These are phyloP conservation scores for Bhutanitis thaidina DNA, from an alignment of 2,888 invertebrate species.

Conservation along the genomic window DNA sequence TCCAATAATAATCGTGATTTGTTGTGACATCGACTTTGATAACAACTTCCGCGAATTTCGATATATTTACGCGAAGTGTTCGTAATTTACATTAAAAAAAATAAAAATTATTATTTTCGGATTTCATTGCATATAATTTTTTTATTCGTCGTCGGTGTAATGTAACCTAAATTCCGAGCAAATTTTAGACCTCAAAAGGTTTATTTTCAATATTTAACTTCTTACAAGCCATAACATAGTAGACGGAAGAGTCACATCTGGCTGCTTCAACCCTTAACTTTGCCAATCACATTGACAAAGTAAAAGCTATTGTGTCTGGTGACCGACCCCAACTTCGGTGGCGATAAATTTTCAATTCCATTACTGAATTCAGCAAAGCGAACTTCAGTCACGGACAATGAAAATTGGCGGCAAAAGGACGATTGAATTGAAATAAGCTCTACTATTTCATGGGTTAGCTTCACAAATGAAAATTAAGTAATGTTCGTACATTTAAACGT, in stretches of 20 bases:
- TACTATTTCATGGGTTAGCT: neutral
- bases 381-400: constrained; percentile 1
- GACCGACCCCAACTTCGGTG: constrained; percentile 1
- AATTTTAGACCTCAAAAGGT: neutral
- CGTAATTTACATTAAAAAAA: too few species aligned
- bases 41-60: too few species aligned
- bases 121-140: too few species aligned
- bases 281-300: constrained; percentile 6
- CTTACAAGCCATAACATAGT: neutral
- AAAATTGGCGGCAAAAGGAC: neutral
- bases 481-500: too few species aligned
- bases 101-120: too few species aligned
- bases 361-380: constrained; percentile 1
- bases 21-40: too few species aligned
- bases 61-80: too few species aligned
- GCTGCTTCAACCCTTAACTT: neutral
- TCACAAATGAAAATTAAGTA: neutral
- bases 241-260: constrained; percentile 1
- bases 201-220: constrained; percentile 10
- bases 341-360: constrained; percentile 17
- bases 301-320: constrained; percentile 7
- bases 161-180: neutral
- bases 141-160: too few species aligned
- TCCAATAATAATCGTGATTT: too few species aligned
- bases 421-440: neutral